Base-by-base conservation (phyloP, 2,888 invertebrate genomes). In the Seladonia tumulorum region DNA sequence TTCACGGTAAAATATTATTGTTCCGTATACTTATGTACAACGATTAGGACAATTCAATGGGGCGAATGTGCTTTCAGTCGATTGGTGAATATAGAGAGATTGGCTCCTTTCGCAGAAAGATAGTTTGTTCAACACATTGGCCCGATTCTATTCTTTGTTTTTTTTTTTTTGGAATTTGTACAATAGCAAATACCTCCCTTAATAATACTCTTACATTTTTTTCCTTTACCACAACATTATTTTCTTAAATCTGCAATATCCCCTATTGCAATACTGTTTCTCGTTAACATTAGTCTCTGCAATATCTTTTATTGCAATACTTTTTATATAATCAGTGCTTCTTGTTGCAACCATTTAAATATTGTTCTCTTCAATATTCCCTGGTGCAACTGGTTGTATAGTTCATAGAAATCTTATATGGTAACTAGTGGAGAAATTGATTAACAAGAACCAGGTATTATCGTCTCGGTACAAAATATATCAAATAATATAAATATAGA, bases 31-130 rank as follows among this genome's bases (percentile, higher is more conserved):
- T 18, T 83, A 57, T 42, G 45, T 22, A 66, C 47, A 68, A n/a
- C 70, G 25, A 39, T 57, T 66, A 47, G n/a, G 68, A 74, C 42
- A 42, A 80, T 70, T 81, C 63, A 39, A 53, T 39, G 29, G n/a
- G 72, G 16, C 72, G 2, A 71, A 45, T 45, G 29, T 45, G 71
- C 14, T 47, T 47, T 45, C 60, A 47, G n/a, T 72, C 76, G 47
- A 47, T 76, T 4, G 57, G 25, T 1, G n/a, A 66, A 53, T 18
- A 35, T 14, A 71, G 22, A 25, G 63, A 29, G 18, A 18, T 45
- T 39, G 14, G 57, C 45, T 63, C 63, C 35, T 73, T 79, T 8
- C 29, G 10, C 39, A 7, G 72, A 72, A 10, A n/a, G 47, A 18
- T 25, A 14, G 42, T 74, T 25, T 12, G 16, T n/a, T 72, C 47